Percentiles rank a stretch among this genome's conserved stretches.
Evolutionary conservation across 92 coral and sea anemone species (phyloP).

Genomic region (Porites rus): DNA sequence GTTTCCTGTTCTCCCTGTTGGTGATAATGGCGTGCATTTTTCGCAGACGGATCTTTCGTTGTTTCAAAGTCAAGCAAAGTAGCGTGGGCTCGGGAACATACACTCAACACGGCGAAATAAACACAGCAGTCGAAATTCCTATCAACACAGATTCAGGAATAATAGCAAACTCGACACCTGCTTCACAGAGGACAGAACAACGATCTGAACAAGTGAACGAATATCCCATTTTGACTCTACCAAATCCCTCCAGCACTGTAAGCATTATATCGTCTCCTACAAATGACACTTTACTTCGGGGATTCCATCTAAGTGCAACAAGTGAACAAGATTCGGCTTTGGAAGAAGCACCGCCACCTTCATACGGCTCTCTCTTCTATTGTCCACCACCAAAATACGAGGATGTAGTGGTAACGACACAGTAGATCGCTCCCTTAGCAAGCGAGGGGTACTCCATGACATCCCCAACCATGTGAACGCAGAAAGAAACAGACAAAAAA

Average conservation of each 20-base stretch:
- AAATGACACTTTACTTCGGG: conserved; percentile 2
- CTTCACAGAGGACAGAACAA: not conserved
- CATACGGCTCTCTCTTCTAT: conserved; percentile 54
- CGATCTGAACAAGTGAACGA: not conserved
- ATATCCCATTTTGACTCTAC: conserved; percentile 4
- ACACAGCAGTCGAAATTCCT: not conserved
- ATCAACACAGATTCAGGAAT: not conserved
- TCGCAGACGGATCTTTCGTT: conserved; percentile 29
- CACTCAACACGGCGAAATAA: conserved; percentile 23
- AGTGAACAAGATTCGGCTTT: conserved; percentile 22
- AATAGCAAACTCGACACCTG: not conserved
- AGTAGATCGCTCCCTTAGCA: not conserved
- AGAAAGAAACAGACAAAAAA: not conserved
- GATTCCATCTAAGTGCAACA: not conserved
- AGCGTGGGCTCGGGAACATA: conserved; percentile 31
- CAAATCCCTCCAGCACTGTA: conserved; percentile 10
- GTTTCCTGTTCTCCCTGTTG: conserved; percentile 20
- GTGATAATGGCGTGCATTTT: conserved; percentile 34
- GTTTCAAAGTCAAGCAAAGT: conserved; percentile 31
- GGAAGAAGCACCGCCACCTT: conserved; percentile 33
- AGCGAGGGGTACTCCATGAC: not conserved
- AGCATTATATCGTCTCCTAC: conserved; percentile 30
- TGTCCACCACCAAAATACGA: conserved; percentile 66
- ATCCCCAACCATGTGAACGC: not conserved
- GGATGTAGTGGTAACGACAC: conserved; percentile 34